Evolutionary conservation across 2,797 vertebrate genomes (phyloP), one percentile per base, ranked within the genome.

Genomic region (Coracias cyanogaster): DNA sequence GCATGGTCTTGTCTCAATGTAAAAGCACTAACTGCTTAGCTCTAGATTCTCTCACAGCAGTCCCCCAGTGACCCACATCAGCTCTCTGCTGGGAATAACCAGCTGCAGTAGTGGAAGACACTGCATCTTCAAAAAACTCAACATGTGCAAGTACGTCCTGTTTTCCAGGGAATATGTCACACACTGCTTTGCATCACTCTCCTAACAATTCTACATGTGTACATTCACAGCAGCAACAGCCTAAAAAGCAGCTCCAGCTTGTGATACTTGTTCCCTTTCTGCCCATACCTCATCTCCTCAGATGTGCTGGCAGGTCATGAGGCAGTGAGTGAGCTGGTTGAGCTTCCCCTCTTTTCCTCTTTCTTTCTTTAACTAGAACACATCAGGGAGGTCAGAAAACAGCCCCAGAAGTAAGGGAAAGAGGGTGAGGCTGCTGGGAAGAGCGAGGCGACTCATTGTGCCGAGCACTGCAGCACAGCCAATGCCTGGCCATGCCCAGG

Each of bases 101-200:
- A 46, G 22, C 33, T 80, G 14, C 33, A 48, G 24, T 17, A 24
- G 37, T 57, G 37, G 62, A 33, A 64, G 16, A 46, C 14, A n/a
- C 2, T 2, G 2, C 17, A 25, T 8, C 39, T 60, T 73, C 60
- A 77, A n/a, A 49, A 54, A 45, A n/a, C 9, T 0, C 0, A 79
- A 17, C 24, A 3, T 0, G 0, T 4, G 1, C 7, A 70, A 66
- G 2, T 1, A 7, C 3, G 21, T 16, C 26, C 26, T 21, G 0
- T 3, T 41, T 46, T 28, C 11, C 0, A 3, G 11, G 26, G 13
- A 39, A 60, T 22, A 76, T 25, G 41, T 45, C 25, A 45, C 7
- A 8, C 4, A 15, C 29, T 64, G 17, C 18, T 64, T 29, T 46
- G 25, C 7, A 28, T 51, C 39, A 7, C 21, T 54, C 54, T 87